Base-by-base conservation (phyloP, 2,888 invertebrate species). In the Melanostoma scalare region DNA sequence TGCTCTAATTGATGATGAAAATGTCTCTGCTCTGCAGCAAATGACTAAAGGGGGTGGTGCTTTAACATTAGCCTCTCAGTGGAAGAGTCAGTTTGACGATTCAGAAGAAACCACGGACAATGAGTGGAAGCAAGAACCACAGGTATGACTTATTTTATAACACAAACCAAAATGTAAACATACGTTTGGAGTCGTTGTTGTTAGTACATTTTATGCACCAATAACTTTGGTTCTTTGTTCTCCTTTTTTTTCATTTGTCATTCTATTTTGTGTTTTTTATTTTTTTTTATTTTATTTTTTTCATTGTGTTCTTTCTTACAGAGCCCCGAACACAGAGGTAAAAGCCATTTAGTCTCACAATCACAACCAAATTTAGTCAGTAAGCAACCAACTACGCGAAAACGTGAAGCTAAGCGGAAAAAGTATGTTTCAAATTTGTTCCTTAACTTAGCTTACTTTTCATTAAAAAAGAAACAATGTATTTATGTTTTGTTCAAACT, bases 61-160 rank as follows among this genome's bases (percentile, higher is more conserved):
- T 0, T 91, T 98, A 6, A 98, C 98, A 0, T 92, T 98, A 10
- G 98, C 97, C 1, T 98, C 98, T 20, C 96, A 96, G 88, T 98
- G 98, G 97, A 98, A 98, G 89, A 97, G 97, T 0, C 98, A 98
- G 90, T 98, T 98, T 89, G 98, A 98, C 88, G 98, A 98, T 90
- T 97, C 97, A 0, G 98, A 98, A 86, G 98, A 98, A 88, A 97
- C 97, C 58, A 97, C 97, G 0, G 97, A 98, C 90, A 97, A 97
- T 90, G 97, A 97, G 90, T 97, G 97, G 96, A 97, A 96, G 88
- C 96, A 96, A 86, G 97, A 97, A 87, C 94, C 94, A 87, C 92
- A 90, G 89, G 91, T 90, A 87, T 85, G 74, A 5, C 20, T 33
- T 20, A 10, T 33, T 33, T 6, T 31, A 38, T 3, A 31, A 44